Percentiles rank a stretch among this genome's conserved stretches.
Conservation (phyloP, 2,113 vertebrate genomes). For the Grammomys surdaster region DNA sequence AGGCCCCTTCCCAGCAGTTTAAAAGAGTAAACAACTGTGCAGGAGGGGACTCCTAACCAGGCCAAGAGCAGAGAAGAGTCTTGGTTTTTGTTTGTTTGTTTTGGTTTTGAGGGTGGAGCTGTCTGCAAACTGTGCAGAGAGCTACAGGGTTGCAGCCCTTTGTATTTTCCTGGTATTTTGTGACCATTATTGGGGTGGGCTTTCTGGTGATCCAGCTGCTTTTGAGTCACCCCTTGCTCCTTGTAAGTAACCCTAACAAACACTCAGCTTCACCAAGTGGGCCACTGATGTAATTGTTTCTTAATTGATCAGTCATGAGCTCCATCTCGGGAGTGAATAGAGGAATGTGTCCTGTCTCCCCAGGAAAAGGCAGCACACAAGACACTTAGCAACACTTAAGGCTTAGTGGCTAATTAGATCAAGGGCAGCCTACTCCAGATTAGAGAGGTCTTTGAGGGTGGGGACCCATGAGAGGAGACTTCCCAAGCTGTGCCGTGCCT, state of each 20-base stretch:
- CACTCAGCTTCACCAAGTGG: background rate
- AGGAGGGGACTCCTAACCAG: background rate
- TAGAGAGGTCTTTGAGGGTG: background rate
- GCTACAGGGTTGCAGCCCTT: background rate
- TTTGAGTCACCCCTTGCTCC: background rate
- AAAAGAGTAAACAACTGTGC: background rate
- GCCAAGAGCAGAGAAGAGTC: background rate
- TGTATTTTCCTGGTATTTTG: background rate
- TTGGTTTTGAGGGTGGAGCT: background rate
- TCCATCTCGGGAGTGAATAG: background rate
- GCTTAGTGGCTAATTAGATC: background rate
- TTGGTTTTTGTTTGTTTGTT: background rate
- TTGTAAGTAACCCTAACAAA: background rate
- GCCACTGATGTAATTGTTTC: background rate
- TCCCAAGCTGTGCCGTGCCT: background rate
- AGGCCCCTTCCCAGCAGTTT: background rate
- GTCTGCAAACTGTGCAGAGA: background rate
- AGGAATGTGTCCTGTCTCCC: background rate
- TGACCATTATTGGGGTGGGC: background rate
- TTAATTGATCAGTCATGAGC: background rate
- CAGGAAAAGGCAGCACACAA: background rate
- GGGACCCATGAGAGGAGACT: background rate
- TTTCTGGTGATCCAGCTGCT: background rate
- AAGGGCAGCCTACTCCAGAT: background rate
- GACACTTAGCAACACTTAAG: background rate